Conservation (phyloP, 2,113 vertebrate genomes). For the Limnothrissa miodon region DNA sequence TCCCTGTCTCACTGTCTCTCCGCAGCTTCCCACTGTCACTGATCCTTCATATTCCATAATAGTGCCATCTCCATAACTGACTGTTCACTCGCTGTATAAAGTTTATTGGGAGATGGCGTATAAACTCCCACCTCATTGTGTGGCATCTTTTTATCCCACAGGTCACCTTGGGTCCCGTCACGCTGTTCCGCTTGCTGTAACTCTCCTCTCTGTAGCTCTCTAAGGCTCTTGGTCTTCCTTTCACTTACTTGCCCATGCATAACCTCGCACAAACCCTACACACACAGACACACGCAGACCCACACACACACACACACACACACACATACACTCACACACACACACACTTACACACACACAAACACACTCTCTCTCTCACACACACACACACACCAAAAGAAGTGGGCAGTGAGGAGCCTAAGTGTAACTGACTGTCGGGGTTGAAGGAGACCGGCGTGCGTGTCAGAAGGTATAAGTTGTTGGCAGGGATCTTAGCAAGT, state of each 20-base stretch:
- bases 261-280: neutral
- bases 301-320: neutral
- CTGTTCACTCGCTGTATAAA: neutral
- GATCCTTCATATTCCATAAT: neutral
- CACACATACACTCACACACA: neutral
- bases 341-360: neutral
- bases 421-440: conserved; percentile 8
- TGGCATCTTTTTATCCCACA: conserved; percentile 13
- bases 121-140: conserved; percentile 19
- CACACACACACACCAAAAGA: neutral
- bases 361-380: neutral
- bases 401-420: neutral
- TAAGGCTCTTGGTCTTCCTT: neutral
- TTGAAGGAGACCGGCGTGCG: neutral
- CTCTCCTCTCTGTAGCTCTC: neutral
- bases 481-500: conserved; percentile 18
- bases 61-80: neutral
- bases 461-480: conserved; percentile 19
- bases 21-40: too few species aligned
- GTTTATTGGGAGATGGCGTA: conserved; percentile 30
- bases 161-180: conserved; percentile 32
- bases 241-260: neutral
- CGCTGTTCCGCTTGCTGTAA: neutral
- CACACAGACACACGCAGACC: neutral
- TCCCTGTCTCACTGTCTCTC: neutral